Conservation (phyloP, 2,888 invertebrate genomes). For the Hemaris fuciformis region DNA sequence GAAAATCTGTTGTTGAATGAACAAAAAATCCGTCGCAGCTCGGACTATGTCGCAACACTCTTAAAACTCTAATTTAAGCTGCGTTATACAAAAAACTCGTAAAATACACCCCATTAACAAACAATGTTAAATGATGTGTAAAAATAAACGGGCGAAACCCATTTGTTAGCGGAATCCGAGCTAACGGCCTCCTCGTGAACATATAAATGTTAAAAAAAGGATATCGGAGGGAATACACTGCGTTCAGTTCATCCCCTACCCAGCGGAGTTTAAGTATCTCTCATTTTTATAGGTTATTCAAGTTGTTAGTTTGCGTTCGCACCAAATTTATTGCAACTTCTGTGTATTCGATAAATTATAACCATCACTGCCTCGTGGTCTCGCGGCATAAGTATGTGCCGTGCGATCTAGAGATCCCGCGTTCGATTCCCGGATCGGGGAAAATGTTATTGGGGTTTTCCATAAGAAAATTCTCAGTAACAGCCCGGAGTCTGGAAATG, state of each 20-base stretch:
- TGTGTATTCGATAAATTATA: neutral
- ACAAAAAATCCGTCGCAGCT: neutral
- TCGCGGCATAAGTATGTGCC: too few species aligned
- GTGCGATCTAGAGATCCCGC: too few species aligned
- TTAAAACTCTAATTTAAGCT: neutral
- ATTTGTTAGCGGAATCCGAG: conserved; percentile 35
- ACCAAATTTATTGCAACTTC: conserved; percentile 14
- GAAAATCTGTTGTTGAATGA: neutral
- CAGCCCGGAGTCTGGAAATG: too few species aligned
- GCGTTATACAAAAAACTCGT: neutral
- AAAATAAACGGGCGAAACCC: conserved; percentile 47
- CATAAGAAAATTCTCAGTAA: too few species aligned
- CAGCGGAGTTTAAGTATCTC: neutral
- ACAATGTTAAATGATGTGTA: conserved; percentile 45
- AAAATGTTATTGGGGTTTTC: too few species aligned
- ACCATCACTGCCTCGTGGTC: too few species aligned
- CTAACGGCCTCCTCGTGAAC: conserved; percentile 4
- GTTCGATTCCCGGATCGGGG: too few species aligned
- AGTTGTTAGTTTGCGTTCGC: conserved; percentile 4
- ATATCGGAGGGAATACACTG: neutral
- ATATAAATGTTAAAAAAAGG: conserved; percentile 6
- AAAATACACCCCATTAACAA: conserved; percentile 9
- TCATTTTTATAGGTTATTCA: conserved; percentile 5
- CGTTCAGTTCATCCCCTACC: neutral
- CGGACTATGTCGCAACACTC: neutral